Evolutionary conservation across 2,113 vertebrate species (phyloP), one percentile per base, ranked within the genome.

Genomic region (Hemibagrus wyckioides): DNA sequence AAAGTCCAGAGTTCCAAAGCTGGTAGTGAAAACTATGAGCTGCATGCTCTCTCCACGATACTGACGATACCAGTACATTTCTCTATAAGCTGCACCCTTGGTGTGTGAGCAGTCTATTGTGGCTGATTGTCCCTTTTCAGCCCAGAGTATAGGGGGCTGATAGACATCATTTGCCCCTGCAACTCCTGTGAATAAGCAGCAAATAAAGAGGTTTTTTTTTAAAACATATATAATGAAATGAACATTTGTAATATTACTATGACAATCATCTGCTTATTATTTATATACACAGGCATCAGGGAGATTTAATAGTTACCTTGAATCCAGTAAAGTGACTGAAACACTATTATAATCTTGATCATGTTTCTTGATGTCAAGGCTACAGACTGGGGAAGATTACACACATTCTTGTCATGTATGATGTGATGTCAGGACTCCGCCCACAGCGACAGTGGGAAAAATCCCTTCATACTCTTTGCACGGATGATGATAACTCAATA

Each of bases 51-150:
- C 54, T 75, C 88, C 89, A 54, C 52, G 84, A 25, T 73, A 85
- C 73, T 91, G 91, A n/a, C 79, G 82, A 71, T 44, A 91, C 89
- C 91, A 91, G 89, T 88, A 90, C 88, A 91, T 91, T 50, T 88
- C 77, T 8, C 36, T 28, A 33, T 90, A 79, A 67, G 39, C 0
- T 50, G 71, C 1, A 75, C 39, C 48, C 28, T 87, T 87, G 8
- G 21, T 87, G 8, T 87, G 86, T 36, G 13, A 52, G 48, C 86
- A 84, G 52, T 59, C 28, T 7, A 89, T 57, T 33, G 88, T 82
- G 69, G 82, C 90, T 41, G 88, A 77, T 82, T 86, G 50, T 5
- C 87, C 84, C 2, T 4, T 56, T 30, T 25, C 1, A 36, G 41
- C 80, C 54, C 61, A 85, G 59, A 82, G 69, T 13, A 36, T 19